These are phyloP conservation scores for Octomys mimax DNA, from an alignment of 2,797 vertebrate genomes.

Conservation along the genomic window DNA sequence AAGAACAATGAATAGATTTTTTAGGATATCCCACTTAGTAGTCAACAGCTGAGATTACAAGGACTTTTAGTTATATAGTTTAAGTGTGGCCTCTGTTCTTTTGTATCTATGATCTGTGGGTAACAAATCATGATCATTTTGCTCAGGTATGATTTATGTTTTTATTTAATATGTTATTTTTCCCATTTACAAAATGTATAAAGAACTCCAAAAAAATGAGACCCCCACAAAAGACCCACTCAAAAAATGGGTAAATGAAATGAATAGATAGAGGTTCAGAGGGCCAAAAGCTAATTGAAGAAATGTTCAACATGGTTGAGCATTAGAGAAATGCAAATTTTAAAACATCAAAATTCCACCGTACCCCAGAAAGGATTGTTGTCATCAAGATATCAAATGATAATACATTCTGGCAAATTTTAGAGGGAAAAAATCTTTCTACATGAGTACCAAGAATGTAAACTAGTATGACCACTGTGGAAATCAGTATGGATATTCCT, in stretches of 20 bases:
- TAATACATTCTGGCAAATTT: neutral
- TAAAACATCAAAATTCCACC: neutral
- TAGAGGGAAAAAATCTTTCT: neutral
- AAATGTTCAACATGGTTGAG: neutral
- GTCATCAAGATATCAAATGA: neutral
- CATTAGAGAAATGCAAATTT: neutral
- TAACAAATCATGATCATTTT: neutral
- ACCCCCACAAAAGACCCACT: neutral
- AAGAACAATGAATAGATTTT: neutral
- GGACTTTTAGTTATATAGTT: neutral
- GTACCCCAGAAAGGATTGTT: neutral
- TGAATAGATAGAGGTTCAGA: neutral
- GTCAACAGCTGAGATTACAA: neutral
- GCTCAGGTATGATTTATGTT: neutral
- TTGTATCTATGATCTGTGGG: neutral
- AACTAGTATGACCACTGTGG: neutral
- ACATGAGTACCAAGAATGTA: neutral
- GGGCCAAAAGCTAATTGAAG: neutral
- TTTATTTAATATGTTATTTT: slow-evolving; percentile 19
- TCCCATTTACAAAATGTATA: neutral
- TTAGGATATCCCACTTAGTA: neutral
- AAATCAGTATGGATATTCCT: neutral
- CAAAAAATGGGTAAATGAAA: neutral
- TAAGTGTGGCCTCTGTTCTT: neutral
- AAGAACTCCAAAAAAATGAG: neutral